Percentiles rank a stretch among this genome's conserved stretches.
Evolutionary conservation across 2,888 invertebrate species (phyloP).

Genomic region (Priocnemis perturbator): DNA sequence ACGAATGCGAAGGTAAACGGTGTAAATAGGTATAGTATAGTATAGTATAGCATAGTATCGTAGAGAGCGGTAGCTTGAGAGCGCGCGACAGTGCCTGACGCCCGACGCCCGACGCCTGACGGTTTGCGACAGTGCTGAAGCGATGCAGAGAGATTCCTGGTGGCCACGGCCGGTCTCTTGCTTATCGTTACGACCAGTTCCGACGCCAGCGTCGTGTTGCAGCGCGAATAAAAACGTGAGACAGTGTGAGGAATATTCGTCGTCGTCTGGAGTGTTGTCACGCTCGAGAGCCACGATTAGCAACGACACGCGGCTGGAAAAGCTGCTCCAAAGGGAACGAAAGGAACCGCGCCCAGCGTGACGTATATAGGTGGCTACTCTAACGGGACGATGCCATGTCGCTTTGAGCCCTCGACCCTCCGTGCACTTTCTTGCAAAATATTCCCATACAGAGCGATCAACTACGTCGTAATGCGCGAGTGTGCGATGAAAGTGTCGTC

Average conservation of each 20-base stretch:
- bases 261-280: too few relatives aligned
- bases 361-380: slow-evolving; percentile 60
- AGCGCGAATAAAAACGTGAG: slow-evolving; percentile 23
- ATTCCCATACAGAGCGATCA: too few relatives aligned
- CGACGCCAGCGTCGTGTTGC: slow-evolving; percentile 9
- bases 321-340: slow-evolving; percentile 36
- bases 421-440: background rate
- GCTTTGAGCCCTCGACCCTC: background rate
- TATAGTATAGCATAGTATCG: too few relatives aligned
- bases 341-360: slow-evolving; percentile 72
- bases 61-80: too few relatives aligned
- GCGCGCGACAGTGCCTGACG: too few relatives aligned
- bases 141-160: slow-evolving; percentile 24
- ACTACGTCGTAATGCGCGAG: too few relatives aligned
- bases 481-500: too few relatives aligned
- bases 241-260: too few relatives aligned
- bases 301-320: slow-evolving; percentile 28
- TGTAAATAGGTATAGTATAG: background rate
- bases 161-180: too few relatives aligned
- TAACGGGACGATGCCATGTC: slow-evolving; percentile 16
- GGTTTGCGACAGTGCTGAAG: slow-evolving; percentile 34
- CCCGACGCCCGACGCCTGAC: too few relatives aligned
- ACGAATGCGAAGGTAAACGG: too few relatives aligned
- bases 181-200: slow-evolving; percentile 27
- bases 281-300: slow-evolving; percentile 9